These are phyloP conservation scores for Poecilia gillii DNA, from an alignment of 2,797 vertebrate genomes.

Conservation along the genomic window DNA sequence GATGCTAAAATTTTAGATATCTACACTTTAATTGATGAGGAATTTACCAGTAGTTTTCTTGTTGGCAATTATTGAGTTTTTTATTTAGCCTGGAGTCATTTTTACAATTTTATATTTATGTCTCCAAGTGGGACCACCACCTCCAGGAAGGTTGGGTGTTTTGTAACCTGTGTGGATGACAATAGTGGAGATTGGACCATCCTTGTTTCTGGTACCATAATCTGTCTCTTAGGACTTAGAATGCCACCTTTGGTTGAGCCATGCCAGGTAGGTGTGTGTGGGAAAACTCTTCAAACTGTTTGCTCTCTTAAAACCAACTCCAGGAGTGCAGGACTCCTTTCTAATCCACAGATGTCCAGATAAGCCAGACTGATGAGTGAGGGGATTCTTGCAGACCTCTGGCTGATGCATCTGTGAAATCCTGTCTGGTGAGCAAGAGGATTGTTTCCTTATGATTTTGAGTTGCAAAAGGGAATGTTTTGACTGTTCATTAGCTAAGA, in stretches of 20 bases:
- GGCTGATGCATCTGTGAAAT: background rate
- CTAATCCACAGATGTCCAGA: background rate
- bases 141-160: background rate
- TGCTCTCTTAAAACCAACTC: background rate
- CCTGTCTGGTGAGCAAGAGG: background rate
- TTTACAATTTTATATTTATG: background rate
- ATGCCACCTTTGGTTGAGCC: background rate
- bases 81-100: background rate
- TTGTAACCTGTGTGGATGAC: background rate
- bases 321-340: background rate
- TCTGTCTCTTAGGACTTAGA: background rate
- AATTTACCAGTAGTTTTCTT: background rate
- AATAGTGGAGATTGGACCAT: background rate
- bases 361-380: background rate
- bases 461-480: background rate
- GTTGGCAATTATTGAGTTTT: background rate
- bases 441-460: background rate
- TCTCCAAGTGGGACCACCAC: background rate
- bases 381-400: background rate
- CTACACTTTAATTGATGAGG: background rate
- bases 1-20: background rate
- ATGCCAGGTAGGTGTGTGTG: background rate
- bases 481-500: constrained; percentile 2
- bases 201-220: background rate
- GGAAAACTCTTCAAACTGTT: background rate